Conservation (phyloP, 2,888 invertebrate genomes). For the Operophtera brumata region DNA sequence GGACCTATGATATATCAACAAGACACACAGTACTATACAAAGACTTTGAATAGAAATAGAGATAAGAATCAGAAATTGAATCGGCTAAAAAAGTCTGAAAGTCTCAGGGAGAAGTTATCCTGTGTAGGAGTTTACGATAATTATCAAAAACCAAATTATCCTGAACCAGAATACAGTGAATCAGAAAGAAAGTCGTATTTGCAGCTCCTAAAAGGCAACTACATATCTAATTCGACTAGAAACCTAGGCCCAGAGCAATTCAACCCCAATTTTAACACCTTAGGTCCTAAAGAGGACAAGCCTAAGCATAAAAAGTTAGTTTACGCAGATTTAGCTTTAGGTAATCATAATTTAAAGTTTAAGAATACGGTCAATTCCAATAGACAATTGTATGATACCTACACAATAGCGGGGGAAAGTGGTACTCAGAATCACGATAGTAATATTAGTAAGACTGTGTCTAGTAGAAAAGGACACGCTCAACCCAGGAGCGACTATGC, state of each 20-base stretch:
- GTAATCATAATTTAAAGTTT: conserved; percentile 80
- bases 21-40: conserved; percentile 70
- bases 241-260: conserved; percentile 64
- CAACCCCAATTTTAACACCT: conserved; percentile 60
- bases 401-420: conserved; percentile 70
- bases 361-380: conserved; percentile 81
- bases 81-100: conserved; percentile 75
- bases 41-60: conserved; percentile 73
- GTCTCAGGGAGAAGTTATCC: conserved; percentile 72
- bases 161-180: conserved; percentile 70
- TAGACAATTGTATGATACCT: conserved; percentile 78
- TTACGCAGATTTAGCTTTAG: conserved; percentile 78
- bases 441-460: conserved; percentile 57
- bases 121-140: conserved; percentile 76
- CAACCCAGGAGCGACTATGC: conserved; percentile 73
- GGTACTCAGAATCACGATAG: conserved; percentile 65
- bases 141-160: conserved; percentile 73
- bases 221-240: conserved; percentile 76
- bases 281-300: conserved; percentile 68
- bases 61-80: conserved; percentile 74
- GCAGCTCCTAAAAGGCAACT: conserved; percentile 71
- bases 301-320: conserved; percentile 77
- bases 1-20: conserved; percentile 74
- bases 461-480: conserved; percentile 58
- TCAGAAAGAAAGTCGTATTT: conserved; percentile 71